Base-by-base conservation (phyloP, 1,140 invertebrate species). In the Megalopta genalis region DNA sequence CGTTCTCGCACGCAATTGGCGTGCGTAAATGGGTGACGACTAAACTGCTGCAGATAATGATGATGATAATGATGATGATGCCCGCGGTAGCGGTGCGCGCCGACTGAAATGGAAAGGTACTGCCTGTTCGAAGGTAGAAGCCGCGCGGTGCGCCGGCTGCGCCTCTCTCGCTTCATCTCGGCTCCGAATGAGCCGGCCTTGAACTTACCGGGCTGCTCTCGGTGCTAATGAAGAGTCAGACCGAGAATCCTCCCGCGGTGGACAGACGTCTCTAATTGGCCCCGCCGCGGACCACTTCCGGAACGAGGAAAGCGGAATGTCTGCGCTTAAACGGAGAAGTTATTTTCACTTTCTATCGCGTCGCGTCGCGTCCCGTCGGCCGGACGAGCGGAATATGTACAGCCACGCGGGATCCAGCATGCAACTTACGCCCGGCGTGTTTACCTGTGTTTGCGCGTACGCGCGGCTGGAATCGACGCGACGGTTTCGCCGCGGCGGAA, bases 321-420 rank as follows among this genome's bases (percentile, higher is more conserved):
- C 27, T 70, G 70, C 59, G 68, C 59, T 66, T 59, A 80, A 76
- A 63, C 80, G 79, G 64, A 78, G 80, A 65, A 78, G 60, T 81
- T 72, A 83, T 83, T 77, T 83, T 81, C 82, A 83, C 82, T 83
- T 83, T 83, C 82, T 72, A 60, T 68, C 79, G 21, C 25, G 32
- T 32, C 32, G 32, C 32, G 32, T 32, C 32, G 32, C 32, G 32
- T 32, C 32, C 1, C 32, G 39, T 39, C 27, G 16, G n/a, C 37
- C 46, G 62, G 39, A 57, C 49, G 52, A 52, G 32, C 46, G 62
- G 62, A 74, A 74, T 46, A n/a, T n/a, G n/a, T n/a, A 46, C 42
- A 12, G 42, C 42, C 42, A 46, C 42, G 42, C 42, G 42, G 2
- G 42, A 46, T 46, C 42, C 10, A 46, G 42, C 42, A 0, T 14